A percentile compares a stretch with the other conserved stretches of the same genome.
Evolutionary conservation across 2,797 vertebrate species (phyloP).

Genomic region (Hypotaenidia okinawae): DNA sequence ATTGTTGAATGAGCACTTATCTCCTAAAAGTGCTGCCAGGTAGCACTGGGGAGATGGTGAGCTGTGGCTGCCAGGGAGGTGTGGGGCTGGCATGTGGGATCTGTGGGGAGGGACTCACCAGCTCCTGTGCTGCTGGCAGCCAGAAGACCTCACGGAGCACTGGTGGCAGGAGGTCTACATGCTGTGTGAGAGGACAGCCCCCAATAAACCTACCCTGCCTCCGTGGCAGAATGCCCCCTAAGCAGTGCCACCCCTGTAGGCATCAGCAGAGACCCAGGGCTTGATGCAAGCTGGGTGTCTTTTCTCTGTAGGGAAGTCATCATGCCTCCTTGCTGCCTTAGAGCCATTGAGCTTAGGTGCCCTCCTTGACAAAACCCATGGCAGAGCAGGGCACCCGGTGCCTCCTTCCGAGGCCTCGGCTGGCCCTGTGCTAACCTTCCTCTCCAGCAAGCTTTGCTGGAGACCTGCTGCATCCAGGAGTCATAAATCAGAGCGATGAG

Average conservation of each 20-base stretch:
- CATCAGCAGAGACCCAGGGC: not conserved
- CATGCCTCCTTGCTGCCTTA: accelerated
- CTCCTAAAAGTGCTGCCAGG: not conserved
- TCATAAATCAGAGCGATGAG: not conserved
- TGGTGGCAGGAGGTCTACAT: not conserved
- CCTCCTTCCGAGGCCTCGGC: accelerated
- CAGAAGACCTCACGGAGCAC: not conserved
- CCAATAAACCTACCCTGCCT: not conserved
- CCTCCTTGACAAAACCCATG: accelerated
- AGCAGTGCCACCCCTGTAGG: too few species aligned
- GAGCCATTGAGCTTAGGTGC: accelerated
- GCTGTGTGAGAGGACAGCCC: not conserved
- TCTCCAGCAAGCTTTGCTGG: not conserved
- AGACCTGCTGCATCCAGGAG: accelerated
- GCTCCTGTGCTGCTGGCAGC: not conserved
- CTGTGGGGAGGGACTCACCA: accelerated
- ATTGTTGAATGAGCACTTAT: not conserved
- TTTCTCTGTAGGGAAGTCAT: not conserved
- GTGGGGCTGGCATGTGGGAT: not conserved
- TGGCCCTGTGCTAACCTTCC: not conserved
- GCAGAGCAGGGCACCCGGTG: not conserved
- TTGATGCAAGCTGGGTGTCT: accelerated
- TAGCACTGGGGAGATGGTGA: not conserved
- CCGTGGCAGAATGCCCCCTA: not conserved
- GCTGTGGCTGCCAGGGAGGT: not conserved